Evolutionary conservation across 2,797 vertebrate species (phyloP), one percentile per base, ranked within the genome.

Genomic region (Falco berigora): DNA sequence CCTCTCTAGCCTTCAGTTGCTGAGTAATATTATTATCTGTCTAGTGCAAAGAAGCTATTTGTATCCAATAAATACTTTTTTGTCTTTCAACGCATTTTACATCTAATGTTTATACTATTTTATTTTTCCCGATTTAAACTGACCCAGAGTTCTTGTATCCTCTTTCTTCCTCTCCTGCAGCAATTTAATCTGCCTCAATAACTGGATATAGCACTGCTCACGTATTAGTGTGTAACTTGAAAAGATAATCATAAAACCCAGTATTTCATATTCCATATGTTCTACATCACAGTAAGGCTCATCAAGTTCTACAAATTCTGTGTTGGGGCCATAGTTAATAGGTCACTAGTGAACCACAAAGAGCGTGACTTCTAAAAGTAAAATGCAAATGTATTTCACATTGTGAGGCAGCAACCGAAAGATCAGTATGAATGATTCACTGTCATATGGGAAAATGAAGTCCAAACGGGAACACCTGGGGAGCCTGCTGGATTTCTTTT

Each of bases 11-110:
- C 58, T 94, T 86, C 61, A 80, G 46, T 36, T 94, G 46, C 92
- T 94, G 50, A 91, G 36, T 74, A 53, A 40, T 52, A 82, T 25
- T 89, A 72, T 30, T 90, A 61, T 34, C 74, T 81, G 88, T 74
- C 61, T 88, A 87, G 61, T 71, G 44, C 56, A 0, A 1, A 85
- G 61, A 96, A 95, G 28, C 42, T 67, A 44, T 89, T 93, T 96
- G 55, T 94, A 94, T 80, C 81, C 72, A 95, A 95, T 95, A 96
- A 95, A 95, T 87, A 89, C 24, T 40, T 92, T 92, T 38, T 86
- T 84, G 76, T 94, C 87, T 96, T 95, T 91, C 76, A 89, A 67
- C 53, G 27, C 55, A 86, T 83, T 86, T 86, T 81, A 69, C 46
- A 94, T 86, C 69, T 91, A 52, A 38, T 91, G 50, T 75, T 96